A percentile compares a stretch with the other conserved stretches of the same genome.
These are phyloP conservation scores for Latheticus oryzae DNA, from an alignment of 2,888 invertebrate species.

Conservation along the genomic window DNA sequence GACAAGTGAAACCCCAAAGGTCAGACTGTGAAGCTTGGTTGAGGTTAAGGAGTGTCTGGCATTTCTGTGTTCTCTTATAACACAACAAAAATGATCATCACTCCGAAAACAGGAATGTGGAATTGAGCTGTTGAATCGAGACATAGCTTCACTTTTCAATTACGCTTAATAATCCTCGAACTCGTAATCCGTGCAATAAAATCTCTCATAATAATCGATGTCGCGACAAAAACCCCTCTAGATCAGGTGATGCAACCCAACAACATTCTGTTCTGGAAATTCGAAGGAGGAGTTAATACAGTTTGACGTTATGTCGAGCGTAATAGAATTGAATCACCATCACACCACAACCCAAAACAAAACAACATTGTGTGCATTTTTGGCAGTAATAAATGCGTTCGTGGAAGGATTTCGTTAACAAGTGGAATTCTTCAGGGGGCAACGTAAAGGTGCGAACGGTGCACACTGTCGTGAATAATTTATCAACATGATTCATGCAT, in stretches of 20 bases:
- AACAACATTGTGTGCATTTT: slow-evolving; percentile 25
- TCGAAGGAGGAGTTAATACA: slow-evolving; percentile 14
- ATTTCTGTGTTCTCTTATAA: too few relatives aligned
- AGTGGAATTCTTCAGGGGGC: slow-evolving; percentile 34
- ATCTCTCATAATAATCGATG: too few relatives aligned
- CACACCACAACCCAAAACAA: slow-evolving; percentile 20
- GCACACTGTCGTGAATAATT: slow-evolving; percentile 44
- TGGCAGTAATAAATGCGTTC: slow-evolving; percentile 22
- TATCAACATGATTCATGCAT: slow-evolving; percentile 49
- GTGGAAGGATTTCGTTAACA: slow-evolving; percentile 35
- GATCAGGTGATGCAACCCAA: too few relatives aligned
- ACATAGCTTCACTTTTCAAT: too few relatives aligned
- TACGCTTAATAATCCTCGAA: too few relatives aligned
- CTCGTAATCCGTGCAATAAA: too few relatives aligned
- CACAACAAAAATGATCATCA: too few relatives aligned
- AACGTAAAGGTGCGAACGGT: slow-evolving; percentile 35
- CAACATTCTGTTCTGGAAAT: too few relatives aligned
- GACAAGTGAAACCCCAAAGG: slow-evolving; percentile 8
- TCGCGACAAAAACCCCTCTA: too few relatives aligned
- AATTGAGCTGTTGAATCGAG: too few relatives aligned
- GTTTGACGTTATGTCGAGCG: slow-evolving; percentile 19
- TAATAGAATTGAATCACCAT: slow-evolving; percentile 22
- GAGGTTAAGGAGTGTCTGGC: slow-evolving; percentile 7
- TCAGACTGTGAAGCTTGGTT: slow-evolving; percentile 8
- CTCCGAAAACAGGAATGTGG: too few relatives aligned